Conservation (phyloP, 2,113 vertebrate genomes). For the Tychaedon coryphoeus region DNA sequence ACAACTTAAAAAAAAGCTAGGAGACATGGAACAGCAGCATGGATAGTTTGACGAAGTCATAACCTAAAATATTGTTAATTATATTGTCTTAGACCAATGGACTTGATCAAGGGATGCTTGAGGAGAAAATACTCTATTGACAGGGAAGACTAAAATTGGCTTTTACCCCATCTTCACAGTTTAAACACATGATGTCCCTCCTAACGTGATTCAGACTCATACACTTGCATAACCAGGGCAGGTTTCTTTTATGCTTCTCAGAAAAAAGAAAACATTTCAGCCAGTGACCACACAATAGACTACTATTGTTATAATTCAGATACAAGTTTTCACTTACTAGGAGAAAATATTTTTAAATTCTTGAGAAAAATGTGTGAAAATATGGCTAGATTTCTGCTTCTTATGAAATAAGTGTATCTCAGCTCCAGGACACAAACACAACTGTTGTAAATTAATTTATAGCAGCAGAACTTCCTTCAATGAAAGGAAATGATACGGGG, state of each 20-base stretch:
- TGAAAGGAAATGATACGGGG: fast-evolving
- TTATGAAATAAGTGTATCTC: neutral
- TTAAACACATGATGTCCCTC: neutral
- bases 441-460: neutral
- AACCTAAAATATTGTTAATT: neutral
- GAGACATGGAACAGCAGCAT: neutral
- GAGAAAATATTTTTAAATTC: neutral
- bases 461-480: neutral
- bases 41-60: neutral
- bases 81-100: neutral
- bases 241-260: neutral
- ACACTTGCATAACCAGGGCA: neutral
- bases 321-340: neutral
- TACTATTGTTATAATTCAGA: neutral
- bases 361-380: neutral
- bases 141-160: neutral
- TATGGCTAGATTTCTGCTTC: neutral
- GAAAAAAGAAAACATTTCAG: neutral
- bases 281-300: neutral
- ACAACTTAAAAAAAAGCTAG: neutral
- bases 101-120: neutral
- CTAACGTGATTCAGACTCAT: neutral
- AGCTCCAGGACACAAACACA: neutral
- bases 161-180: neutral
- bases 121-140: neutral